Evolutionary conservation across 2,113 vertebrate species (phyloP).

Genomic region (Crypturellus undulatus): DNA sequence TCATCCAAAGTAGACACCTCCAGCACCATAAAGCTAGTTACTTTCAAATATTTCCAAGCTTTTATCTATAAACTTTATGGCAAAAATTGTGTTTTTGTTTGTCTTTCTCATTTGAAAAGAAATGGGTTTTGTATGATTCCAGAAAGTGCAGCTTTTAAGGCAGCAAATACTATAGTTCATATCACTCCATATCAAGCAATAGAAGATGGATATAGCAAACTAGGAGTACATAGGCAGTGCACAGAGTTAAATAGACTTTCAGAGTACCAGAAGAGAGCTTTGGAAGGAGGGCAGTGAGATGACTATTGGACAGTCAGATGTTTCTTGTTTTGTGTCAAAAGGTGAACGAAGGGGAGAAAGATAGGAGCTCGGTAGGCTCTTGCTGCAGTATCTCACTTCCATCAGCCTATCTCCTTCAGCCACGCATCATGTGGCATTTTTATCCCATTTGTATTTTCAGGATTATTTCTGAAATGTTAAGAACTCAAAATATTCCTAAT

Average conservation of each 20-base stretch:
- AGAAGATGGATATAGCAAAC: background rate
- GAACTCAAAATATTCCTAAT: background rate
- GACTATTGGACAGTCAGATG: background rate
- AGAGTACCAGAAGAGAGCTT: background rate
- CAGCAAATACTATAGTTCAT: background rate
- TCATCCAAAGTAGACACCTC: background rate
- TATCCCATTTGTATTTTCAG: background rate
- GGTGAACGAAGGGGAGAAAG: background rate
- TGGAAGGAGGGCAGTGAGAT: background rate
- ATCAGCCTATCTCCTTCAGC: background rate
- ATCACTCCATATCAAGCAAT: background rate
- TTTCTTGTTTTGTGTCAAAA: background rate
- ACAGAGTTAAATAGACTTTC: background rate
- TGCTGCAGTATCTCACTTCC: background rate
- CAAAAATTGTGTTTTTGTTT: background rate
- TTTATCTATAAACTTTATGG: background rate
- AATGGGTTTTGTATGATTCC: constrained; percentile 5
- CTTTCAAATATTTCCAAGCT: background rate
- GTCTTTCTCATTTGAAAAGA: background rate
- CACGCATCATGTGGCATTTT: background rate
- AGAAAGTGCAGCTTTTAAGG: background rate
- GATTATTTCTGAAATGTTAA: background rate
- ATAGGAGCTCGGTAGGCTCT: background rate
- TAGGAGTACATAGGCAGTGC: background rate
- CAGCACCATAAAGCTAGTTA: background rate